Evolutionary conservation across 2,888 invertebrate species (phyloP).

Genomic region (Colletes collaris): DNA sequence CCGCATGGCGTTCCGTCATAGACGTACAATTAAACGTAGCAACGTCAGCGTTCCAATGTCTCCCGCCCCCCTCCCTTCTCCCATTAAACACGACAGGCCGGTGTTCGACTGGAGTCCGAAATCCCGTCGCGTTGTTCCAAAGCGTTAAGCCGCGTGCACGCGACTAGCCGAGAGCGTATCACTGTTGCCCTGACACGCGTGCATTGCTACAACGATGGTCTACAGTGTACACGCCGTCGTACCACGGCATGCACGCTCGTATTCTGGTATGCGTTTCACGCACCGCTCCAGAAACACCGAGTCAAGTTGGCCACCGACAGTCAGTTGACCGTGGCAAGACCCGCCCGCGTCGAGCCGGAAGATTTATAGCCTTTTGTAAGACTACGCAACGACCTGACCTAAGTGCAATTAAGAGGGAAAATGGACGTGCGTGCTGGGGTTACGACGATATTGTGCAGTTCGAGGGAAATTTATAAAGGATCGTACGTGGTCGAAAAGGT

Average conservation of each 20-base stretch:
- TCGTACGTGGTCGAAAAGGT: no score
- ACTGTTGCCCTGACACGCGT: neutral
- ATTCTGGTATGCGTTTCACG: slow-evolving; percentile 23
- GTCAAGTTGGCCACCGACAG: slow-evolving; percentile 60
- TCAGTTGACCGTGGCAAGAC: slow-evolving; percentile 75
- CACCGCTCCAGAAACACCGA: slow-evolving; percentile 32
- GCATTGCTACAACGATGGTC: neutral
- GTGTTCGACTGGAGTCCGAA: slow-evolving; percentile 17
- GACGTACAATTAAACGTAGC: slow-evolving; percentile 37
- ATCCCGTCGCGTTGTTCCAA: slow-evolving; percentile 16
- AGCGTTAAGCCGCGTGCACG: slow-evolving; percentile 36
- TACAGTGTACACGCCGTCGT: neutral
- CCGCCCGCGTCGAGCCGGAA: slow-evolving; percentile 65
- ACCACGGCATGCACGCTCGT: no score
- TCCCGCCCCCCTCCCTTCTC: neutral
- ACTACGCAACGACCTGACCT: slow-evolving; percentile 51
- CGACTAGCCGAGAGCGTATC: slow-evolving; percentile 5
- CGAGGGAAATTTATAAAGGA: no score
- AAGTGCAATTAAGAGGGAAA: slow-evolving; percentile 59
- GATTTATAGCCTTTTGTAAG: slow-evolving; percentile 74
- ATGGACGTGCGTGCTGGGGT: neutral
- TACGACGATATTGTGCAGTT: no score
- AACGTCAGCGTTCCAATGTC: neutral
- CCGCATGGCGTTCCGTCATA: slow-evolving; percentile 8
- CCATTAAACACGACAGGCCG: slow-evolving; percentile 15